Base-by-base conservation (phyloP, 2,888 invertebrate species). In the Aporophyla nigra region DNA sequence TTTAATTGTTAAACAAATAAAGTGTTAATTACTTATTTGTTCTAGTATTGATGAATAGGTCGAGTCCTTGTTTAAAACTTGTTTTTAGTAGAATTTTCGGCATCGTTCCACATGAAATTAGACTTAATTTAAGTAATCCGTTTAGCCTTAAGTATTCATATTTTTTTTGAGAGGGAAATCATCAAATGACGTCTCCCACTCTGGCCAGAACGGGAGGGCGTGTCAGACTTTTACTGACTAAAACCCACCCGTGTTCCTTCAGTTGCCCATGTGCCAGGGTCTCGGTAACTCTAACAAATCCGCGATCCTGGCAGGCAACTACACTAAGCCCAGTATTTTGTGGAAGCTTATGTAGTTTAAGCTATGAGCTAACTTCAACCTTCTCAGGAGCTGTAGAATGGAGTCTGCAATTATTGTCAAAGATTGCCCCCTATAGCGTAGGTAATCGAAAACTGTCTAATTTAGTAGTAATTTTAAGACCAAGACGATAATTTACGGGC, bases 1-100 rank as follows among this genome's bases (percentile, higher is more conserved):
- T 53, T 58, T 86, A 78, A 78, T 83, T 74, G 66, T 59, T 78
- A 4, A 59, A 70, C 66, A 83, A 86, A 86, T 59, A 76, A 49
- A 59, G 9, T 53, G 9, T 5, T 33, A 27, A n/a, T 56, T 40
- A 68, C 58, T 51, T 71, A 63, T 78, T 83, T 70, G 56, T 58
- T 71, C 0, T 53, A 53, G 19, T 58, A 54, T 79, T 84, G 67
- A 71, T 3, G 66, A 24, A 19, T 12, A 78, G 54, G 43, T 56
- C 6, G 16, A 62, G 46, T 59, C 56, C 74, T 67, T 82, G 51
- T 76, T 63, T 43, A 46, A 16, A 5, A 12, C 27, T 46, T 61
- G 2, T 19, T 43, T 49, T 19, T 27, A 46, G 40, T n/a, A 5
- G 6, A 4, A 12, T 27, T 73, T 7, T 21, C 12, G 1, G 43